phyloP scores from a whole-genome alignment of 2,797 vertebrate genomes.

The Valencia hispanica region DNA sequence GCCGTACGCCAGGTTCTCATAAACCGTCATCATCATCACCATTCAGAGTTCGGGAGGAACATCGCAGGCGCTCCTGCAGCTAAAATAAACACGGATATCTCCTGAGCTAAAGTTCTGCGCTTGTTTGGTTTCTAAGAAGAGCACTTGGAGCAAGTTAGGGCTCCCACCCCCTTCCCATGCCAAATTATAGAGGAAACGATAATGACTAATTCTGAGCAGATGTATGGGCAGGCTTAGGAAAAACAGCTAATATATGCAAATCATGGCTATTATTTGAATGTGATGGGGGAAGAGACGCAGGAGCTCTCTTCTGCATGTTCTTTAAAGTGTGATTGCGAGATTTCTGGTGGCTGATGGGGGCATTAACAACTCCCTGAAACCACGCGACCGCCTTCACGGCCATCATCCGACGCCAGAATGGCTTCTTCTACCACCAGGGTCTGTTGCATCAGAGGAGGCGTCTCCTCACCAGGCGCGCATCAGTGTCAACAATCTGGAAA shows the following conservation, averaged over 20 bases:
- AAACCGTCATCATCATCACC: slow-evolving; percentile 63
- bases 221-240: slow-evolving; percentile 39
- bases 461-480: slow-evolving; percentile 24
- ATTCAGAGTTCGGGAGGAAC: slow-evolving; percentile 37
- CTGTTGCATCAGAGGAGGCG: slow-evolving; percentile 20
- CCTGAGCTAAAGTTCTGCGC: slow-evolving; percentile 19
- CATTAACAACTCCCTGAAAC: slow-evolving; percentile 11
- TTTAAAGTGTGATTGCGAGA: slow-evolving; percentile 32
- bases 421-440: slow-evolving; percentile 32
- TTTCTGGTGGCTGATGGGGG: slow-evolving; percentile 25
- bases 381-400: not conserved
- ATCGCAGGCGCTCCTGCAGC: not conserved
- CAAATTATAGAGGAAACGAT: slow-evolving; percentile 53
- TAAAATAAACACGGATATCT: slow-evolving; percentile 17
- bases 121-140: slow-evolving; percentile 24
- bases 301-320: slow-evolving; percentile 23
- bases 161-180: slow-evolving; percentile 22
- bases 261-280: slow-evolving; percentile 46
- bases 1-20: slow-evolving; percentile 46
- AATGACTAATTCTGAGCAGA: slow-evolving; percentile 59
- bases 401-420: slow-evolving; percentile 9
- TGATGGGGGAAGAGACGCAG: slow-evolving; percentile 1
- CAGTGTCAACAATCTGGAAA: slow-evolving; percentile 30
- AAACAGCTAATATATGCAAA: slow-evolving; percentile 55
- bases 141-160: slow-evolving; percentile 28